Conservation (phyloP, 2,113 vertebrate species). For the Macquaria australasica region DNA sequence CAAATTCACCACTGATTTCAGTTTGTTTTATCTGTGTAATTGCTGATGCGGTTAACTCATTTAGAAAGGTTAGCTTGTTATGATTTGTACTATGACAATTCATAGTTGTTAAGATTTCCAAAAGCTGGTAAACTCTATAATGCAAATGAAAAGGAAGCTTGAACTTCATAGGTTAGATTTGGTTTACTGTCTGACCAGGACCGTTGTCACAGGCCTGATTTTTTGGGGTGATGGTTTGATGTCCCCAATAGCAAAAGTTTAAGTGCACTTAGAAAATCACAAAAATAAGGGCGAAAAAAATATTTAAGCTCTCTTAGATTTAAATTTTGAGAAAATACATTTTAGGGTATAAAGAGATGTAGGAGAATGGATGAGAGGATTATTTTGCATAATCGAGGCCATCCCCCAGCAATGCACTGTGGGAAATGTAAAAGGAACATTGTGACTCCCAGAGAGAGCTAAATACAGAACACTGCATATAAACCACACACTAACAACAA, state of each 20-base stretch:
- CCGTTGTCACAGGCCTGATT: not conserved
- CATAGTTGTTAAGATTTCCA: no score
- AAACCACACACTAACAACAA: conserved; percentile 45
- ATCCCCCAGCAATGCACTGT: conserved; percentile 53
- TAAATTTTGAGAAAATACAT: not conserved
- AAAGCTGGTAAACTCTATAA: not conserved
- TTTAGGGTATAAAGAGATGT: not conserved
- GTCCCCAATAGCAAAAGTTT: not conserved
- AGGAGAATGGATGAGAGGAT: not conserved
- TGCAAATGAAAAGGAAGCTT: not conserved
- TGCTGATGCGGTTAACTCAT: not conserved
- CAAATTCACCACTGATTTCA: not conserved
- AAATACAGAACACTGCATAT: conserved; percentile 59
- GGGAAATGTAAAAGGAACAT: conserved; percentile 64
- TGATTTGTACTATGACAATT: not conserved
- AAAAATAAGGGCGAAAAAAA: not conserved
- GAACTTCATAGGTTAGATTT: no score
- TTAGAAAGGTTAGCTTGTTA: not conserved
- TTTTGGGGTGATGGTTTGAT: not conserved
- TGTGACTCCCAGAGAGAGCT: conserved; percentile 58
- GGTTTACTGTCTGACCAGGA: not conserved
- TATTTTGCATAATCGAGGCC: conserved; percentile 61
- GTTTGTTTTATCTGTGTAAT: not conserved
- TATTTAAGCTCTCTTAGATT: not conserved
- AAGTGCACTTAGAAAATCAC: not conserved